phyloP scores from a whole-genome alignment of 2,113 vertebrate species.

The Cryptomyrus ogoouensis region DNA sequence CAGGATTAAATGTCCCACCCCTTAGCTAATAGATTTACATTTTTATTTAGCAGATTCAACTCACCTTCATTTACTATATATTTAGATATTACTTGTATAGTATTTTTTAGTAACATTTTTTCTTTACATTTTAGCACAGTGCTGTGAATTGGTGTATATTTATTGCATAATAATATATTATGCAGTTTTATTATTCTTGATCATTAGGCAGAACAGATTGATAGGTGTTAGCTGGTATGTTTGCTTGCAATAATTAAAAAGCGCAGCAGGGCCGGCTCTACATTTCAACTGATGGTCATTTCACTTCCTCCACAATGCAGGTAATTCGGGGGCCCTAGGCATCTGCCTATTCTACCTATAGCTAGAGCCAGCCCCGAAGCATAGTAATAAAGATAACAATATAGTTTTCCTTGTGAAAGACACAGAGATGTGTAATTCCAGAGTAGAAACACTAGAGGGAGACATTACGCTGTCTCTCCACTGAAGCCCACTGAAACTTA shows the following conservation, averaged over 20 bases:
- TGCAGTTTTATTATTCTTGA: neutral
- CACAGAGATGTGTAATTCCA: neutral
- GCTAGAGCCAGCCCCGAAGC: neutral
- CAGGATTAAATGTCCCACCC: neutral
- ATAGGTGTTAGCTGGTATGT: neutral
- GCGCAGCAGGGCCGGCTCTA: neutral
- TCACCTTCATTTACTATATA: neutral
- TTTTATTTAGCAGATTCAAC: neutral
- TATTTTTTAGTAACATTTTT: neutral
- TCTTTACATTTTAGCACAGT: neutral
- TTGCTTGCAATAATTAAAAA: neutral
- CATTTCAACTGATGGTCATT: neutral
- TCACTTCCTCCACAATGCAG: neutral
- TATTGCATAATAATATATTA: neutral
- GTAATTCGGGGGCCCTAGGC: neutral
- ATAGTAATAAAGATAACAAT: neutral
- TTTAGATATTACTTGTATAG: neutral
- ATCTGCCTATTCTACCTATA: neutral
- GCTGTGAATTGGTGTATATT: neutral
- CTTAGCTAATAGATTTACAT: neutral
- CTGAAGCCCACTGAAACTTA: neutral
- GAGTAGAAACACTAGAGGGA: constrained; percentile 8
- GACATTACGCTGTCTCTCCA: neutral
- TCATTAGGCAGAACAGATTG: neutral
- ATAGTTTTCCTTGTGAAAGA: neutral